Percentiles rank a stretch among this genome's conserved stretches.
These are phyloP conservation scores for Tanypteryx hageni DNA, from an alignment of 2,888 invertebrate species.

Conservation along the genomic window DNA sequence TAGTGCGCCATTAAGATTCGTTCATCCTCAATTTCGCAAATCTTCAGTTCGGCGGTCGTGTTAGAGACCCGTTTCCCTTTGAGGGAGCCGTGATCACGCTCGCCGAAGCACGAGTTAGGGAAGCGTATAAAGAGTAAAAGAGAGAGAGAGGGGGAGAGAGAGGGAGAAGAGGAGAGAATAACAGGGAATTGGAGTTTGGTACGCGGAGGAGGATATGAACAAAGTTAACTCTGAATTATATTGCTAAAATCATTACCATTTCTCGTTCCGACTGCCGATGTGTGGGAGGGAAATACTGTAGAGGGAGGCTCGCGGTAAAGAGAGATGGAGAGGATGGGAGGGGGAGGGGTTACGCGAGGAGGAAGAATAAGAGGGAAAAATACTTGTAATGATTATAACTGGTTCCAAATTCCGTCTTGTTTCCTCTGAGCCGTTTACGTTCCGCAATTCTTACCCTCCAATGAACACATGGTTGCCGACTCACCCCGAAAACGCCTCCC, in stretches of 20 bases:
- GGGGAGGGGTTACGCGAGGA: neutral
- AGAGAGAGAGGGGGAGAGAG: neutral
- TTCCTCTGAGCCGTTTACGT: conserved; percentile 58
- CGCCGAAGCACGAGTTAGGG: conserved; percentile 46
- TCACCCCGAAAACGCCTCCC: conserved; percentile 27
- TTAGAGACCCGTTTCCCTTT: conserved; percentile 56
- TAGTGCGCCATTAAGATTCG: conserved; percentile 62
- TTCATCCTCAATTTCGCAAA: conserved; percentile 64
- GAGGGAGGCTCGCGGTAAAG: neutral
- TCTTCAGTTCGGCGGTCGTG: conserved; percentile 63
- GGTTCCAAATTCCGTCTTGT: conserved; percentile 38
- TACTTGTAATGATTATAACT: conserved; percentile 57
- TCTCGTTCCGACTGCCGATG: conserved; percentile 53
- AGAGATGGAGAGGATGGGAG: neutral
- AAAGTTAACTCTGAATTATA: conserved; percentile 62
- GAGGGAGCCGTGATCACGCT: conserved; percentile 57
- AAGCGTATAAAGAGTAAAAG: neutral
- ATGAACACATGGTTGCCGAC: conserved; percentile 51
- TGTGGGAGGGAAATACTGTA: neutral
- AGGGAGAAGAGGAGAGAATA: neutral
- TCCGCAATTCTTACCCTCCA: conserved; percentile 40
- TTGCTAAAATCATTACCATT: conserved; percentile 64
- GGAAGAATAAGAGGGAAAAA: conserved; percentile 18
- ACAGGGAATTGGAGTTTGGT: conserved; percentile 1
- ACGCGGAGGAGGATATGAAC: conserved; percentile 28